Base-by-base conservation (phyloP, 2,888 invertebrate species). In the Terebella lapidaria region DNA sequence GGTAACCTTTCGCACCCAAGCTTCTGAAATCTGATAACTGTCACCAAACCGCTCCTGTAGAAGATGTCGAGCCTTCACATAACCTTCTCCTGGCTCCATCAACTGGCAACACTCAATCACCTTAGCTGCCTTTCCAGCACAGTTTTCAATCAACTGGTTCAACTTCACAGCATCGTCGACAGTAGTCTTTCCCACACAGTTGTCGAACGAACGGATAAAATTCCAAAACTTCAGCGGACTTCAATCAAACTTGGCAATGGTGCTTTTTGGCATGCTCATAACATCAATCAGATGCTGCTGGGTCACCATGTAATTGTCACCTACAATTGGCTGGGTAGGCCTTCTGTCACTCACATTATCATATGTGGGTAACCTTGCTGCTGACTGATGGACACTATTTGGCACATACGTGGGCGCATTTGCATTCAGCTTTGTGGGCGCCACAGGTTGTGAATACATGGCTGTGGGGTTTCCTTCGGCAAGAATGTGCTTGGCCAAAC, bases 1-100 rank as follows among this genome's bases (percentile, higher is more conserved):
- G 28, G 27, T 53, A 27, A 53, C 28, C 29, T 53, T 53, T 15
- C 53, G 27, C 5, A 53, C 53, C 53, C 53, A 53, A 18, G 15
- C 49, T 18, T 35, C 35, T 10, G 35, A 35, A 35, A 49, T 49
- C 24, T 49, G 24, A 22, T 18, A 49, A 5, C 22, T 24, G 22
- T 49, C 22, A 10, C 49, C 49, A 24, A 49, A 49, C 5, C 49
- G 15, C 5, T 10, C 49, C 24, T 49, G 10, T 24, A 49, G 49
- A 18, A 49, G 49, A 20, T 49, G 15, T 22, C 24, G 10, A 10
- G 49, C 49, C 24, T 49, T 49, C 10, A 5, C 22, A 22, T 49
- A 49, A 20, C 22, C 49, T 5, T 5, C 5, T 24, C 18, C 24
- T 10, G 49, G 49, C 15, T 10, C 15, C 49, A 49, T 49, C 15